phyloP scores from a whole-genome alignment of 2,888 invertebrate species.

The Sinopyrophorus schimmeli region DNA sequence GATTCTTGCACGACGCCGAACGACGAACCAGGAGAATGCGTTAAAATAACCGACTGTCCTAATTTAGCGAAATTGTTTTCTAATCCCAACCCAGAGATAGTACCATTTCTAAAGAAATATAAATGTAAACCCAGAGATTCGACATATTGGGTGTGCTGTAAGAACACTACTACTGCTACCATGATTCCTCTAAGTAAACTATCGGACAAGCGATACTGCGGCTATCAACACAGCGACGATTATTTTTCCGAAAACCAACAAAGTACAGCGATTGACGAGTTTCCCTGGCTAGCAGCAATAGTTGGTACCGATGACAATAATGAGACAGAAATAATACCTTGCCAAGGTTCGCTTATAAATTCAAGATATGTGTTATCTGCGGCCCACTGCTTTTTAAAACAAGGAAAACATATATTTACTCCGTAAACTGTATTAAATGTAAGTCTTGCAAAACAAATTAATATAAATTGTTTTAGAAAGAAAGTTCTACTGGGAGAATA shows the following conservation, averaged over 20 bases:
- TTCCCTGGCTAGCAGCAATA: conserved; percentile 2
- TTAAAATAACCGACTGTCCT: too few relatives aligned
- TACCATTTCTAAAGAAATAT: too few relatives aligned
- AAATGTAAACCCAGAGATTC: too few relatives aligned
- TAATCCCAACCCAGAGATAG: too few relatives aligned
- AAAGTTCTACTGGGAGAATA: conserved; percentile 1
- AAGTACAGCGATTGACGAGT: neutral
- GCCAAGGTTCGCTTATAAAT: neutral
- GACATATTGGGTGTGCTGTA: too few relatives aligned
- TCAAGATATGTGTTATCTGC: conserved; percentile 60
- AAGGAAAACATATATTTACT: too few relatives aligned
- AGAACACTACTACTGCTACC: too few relatives aligned
- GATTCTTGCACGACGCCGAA: too few relatives aligned
- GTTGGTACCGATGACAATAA: neutral
- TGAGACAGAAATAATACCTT: neutral
- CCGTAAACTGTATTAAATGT: neutral
- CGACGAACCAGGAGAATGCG: too few relatives aligned
- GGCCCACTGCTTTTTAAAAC: conserved; percentile 56
- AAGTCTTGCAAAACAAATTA: neutral
- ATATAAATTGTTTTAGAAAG: neutral
- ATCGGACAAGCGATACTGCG: neutral
- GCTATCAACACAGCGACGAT: conserved; percentile 10
- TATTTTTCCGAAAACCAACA: neutral
- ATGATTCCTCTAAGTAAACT: too few relatives aligned
- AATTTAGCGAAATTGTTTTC: too few relatives aligned